These are phyloP conservation scores for Cotesia glomerata DNA, from an alignment of 1,140 invertebrate species.

Conservation along the genomic window DNA sequence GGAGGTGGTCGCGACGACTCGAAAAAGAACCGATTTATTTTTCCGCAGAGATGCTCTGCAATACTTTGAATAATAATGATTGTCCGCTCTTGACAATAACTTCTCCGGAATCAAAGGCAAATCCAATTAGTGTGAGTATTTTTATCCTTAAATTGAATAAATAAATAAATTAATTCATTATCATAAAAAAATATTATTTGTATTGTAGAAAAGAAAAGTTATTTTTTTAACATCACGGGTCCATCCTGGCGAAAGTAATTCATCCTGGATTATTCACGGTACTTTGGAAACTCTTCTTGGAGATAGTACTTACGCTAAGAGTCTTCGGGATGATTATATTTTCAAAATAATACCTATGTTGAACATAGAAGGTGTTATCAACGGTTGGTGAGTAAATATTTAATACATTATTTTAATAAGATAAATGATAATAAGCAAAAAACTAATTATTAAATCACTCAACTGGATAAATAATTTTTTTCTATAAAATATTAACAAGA, in stretches of 20 bases:
- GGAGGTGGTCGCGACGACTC: conserved; percentile 65
- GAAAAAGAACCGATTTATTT: conserved; percentile 62
- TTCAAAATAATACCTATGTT: conserved; percentile 90
- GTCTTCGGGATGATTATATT: conserved; percentile 75
- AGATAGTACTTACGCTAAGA: conserved; percentile 64
- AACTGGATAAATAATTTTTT: too few species aligned
- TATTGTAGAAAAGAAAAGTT: conserved; percentile 69
- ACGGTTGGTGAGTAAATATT: conserved; percentile 77
- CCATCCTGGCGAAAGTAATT: conserved; percentile 89
- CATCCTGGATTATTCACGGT: conserved; percentile 90
- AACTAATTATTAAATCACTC: too few species aligned
- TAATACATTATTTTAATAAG: neutral
- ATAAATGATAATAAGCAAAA: neutral
- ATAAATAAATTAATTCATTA: neutral
- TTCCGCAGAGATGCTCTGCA: conserved; percentile 72
- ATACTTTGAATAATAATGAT: conserved; percentile 77
- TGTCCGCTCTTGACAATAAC: conserved; percentile 84
- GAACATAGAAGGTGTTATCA: conserved; percentile 87
- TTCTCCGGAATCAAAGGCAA: conserved; percentile 65
- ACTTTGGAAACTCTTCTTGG: conserved; percentile 74
- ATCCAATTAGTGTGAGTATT: conserved; percentile 65
- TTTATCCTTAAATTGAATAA: neutral
- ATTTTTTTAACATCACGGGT: conserved; percentile 82
- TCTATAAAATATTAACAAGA: too few species aligned
- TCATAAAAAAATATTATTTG: neutral